Evolutionary conservation across 2,888 invertebrate species (phyloP).

Genomic region (Campoplex capitator): DNA sequence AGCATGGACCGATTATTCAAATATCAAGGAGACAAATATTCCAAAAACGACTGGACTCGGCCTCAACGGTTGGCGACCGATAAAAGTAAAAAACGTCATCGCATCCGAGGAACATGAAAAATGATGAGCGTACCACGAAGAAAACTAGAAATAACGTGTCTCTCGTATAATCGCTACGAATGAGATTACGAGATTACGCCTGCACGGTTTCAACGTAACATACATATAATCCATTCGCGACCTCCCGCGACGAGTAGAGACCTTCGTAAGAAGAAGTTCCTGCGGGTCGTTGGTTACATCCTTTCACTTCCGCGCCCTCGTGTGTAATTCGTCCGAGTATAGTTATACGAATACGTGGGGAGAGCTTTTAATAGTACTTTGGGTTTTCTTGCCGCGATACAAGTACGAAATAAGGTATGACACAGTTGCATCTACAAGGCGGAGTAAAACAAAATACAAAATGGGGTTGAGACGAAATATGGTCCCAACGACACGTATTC

Average conservation of each 20-base stretch:
- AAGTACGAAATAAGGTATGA: conserved; percentile 22
- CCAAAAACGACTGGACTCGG: neutral
- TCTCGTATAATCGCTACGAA: conserved; percentile 57
- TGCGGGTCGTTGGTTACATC: conserved; percentile 38
- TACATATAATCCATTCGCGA: conserved; percentile 47
- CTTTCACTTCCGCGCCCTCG: conserved; percentile 52
- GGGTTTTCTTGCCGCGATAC: conserved; percentile 21
- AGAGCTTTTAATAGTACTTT: conserved; percentile 60
- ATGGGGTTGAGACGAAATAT: conserved; percentile 40
- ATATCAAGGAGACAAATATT: too few species aligned
- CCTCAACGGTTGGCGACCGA: neutral
- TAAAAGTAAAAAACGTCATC: neutral
- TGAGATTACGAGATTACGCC: conserved; percentile 62
- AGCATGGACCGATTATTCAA: neutral
- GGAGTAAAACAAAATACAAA: conserved; percentile 3
- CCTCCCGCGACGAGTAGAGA: conserved; percentile 22
- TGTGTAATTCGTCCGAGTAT: conserved; percentile 35
- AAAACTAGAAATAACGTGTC: conserved; percentile 37
- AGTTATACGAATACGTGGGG: conserved; percentile 19
- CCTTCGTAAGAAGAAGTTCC: conserved; percentile 56
- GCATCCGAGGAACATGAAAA: conserved; percentile 14
- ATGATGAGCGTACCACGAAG: conserved; percentile 12
- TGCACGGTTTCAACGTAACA: conserved; percentile 48
- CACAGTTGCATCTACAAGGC: conserved; percentile 35
- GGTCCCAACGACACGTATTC: conserved; percentile 38